Percentiles rank a stretch among this genome's conserved stretches.
Evolutionary conservation across 2,113 vertebrate genomes (phyloP).

Genomic region (Dendrocopos noguchii): DNA sequence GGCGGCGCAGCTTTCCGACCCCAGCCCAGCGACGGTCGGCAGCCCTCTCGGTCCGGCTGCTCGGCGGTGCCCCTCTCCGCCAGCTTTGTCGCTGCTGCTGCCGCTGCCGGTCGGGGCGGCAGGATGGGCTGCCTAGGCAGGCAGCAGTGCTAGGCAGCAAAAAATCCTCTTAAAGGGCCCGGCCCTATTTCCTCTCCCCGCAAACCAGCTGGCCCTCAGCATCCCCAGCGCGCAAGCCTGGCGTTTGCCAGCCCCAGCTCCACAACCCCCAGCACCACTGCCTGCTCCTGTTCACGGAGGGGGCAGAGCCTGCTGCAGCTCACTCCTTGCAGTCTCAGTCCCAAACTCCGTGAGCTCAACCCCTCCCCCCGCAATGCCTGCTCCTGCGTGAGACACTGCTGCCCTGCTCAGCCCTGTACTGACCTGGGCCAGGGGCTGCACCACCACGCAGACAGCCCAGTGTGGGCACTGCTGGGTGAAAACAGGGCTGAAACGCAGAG

Average conservation of each 20-base stretch:
- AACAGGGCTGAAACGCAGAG: rapidly evolving
- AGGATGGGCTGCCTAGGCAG: constrained; percentile 20
- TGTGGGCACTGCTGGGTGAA: background rate
- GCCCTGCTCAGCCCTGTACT: rapidly evolving
- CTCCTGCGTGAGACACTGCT: rapidly evolving
- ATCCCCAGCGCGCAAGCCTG: background rate
- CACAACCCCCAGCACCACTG: background rate
- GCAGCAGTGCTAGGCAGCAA: constrained; percentile 11
- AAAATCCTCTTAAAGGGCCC: constrained; percentile 63
- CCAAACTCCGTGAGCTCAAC: rapidly evolving
- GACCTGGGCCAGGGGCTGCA: background rate
- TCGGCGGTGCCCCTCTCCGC: background rate
- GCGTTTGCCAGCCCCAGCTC: background rate
- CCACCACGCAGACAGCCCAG: rapidly evolving
- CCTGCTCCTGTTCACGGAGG: rapidly evolving
- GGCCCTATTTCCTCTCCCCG: background rate
- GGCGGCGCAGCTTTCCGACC: background rate
- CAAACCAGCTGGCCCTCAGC: background rate
- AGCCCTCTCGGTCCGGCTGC: background rate
- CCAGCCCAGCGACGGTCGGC: background rate
- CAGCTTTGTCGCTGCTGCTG: background rate
- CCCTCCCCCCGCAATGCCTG: rapidly evolving
- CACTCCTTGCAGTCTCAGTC: too few relatives aligned
- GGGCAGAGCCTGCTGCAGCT: background rate
- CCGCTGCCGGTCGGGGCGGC: background rate